These are phyloP conservation scores for Ophiothrix spiculata DNA, from an alignment of 35 echinoderm and acorn worm species.

Conservation along the genomic window DNA sequence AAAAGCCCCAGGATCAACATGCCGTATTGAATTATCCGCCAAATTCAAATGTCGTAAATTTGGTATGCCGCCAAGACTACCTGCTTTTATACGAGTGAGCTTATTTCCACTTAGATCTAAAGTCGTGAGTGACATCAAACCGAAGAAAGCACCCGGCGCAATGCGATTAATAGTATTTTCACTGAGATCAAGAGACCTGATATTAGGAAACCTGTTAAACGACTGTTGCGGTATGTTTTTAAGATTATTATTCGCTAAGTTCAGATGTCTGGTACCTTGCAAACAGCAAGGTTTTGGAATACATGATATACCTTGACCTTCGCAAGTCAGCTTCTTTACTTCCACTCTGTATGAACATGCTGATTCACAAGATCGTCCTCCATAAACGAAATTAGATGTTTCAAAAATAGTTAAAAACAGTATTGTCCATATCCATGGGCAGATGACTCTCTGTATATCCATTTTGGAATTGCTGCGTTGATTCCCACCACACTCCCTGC, in stretches of 20 bases:
- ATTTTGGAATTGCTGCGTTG: too few relatives aligned
- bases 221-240: background rate
- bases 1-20: background rate
- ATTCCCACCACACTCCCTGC: too few relatives aligned
- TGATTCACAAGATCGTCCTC: background rate
- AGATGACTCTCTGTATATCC: too few relatives aligned
- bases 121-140: background rate
- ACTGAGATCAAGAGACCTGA: background rate
- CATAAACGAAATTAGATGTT: too few relatives aligned
- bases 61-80: constrained; percentile 2
- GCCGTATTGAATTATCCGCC: background rate
- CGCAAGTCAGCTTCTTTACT: constrained; percentile 2
- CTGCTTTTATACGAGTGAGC: background rate
- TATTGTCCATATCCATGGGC: too few relatives aligned
- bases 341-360: background rate
- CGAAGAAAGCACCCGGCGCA: constrained; percentile 2
- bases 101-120: constrained; percentile 1
- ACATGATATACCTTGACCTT: background rate
- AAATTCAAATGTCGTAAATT: constrained; percentile 7
- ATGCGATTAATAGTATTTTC: constrained; percentile 14
- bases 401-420: too few relatives aligned
- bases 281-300: constrained; percentile 22
- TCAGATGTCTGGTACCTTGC: background rate
- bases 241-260: constrained; percentile 3
- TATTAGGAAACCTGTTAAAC: background rate